Evolutionary conservation across 1,140 invertebrate species (phyloP).

Genomic region (Drosophila tropicalis): DNA sequence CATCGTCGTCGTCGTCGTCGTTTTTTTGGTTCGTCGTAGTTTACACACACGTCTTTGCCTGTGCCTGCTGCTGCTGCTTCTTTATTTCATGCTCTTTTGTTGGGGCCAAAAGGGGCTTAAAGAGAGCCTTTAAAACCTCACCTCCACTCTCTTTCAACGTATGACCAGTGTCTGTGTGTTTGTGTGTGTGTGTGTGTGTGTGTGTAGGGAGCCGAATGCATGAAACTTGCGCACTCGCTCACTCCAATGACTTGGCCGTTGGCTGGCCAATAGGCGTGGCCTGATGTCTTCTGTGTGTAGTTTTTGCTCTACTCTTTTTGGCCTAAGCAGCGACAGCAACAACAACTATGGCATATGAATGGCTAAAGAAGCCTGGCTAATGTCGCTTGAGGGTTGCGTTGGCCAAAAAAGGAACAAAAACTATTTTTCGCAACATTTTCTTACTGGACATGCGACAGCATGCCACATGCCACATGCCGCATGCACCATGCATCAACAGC

Average conservation of each 20-base stretch:
- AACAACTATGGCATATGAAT: conserved; percentile 49
- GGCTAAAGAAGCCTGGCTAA: conserved; percentile 54
- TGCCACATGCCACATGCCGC: neutral
- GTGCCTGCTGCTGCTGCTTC: conserved; percentile 5
- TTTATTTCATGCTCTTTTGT: conserved; percentile 13
- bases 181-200: conserved; percentile 29
- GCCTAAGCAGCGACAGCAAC: conserved; percentile 56
- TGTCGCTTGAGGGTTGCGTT: conserved; percentile 22
- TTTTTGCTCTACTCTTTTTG: conserved; percentile 77
- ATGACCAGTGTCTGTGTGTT: neutral
- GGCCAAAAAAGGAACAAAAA: conserved; percentile 20
- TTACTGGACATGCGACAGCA: conserved; percentile 18
- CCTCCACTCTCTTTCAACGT: conserved; percentile 7
- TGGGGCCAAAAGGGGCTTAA: conserved; percentile 18
- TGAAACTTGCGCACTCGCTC: conserved; percentile 66
- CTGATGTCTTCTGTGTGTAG: conserved; percentile 44
- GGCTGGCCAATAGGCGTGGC: conserved; percentile 60
- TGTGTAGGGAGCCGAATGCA: conserved; percentile 45
- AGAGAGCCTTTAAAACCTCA: conserved; percentile 5
- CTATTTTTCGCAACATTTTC: conserved; percentile 17
- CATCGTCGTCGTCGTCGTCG: neutral
- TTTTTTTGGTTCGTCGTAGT: conserved; percentile 11
- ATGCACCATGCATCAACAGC: conserved; percentile 2
- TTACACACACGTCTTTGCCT: conserved; percentile 6
- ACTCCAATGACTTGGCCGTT: conserved; percentile 41